Conservation (phyloP, 2,888 invertebrate genomes). For the Tetranychus piercei region DNA sequence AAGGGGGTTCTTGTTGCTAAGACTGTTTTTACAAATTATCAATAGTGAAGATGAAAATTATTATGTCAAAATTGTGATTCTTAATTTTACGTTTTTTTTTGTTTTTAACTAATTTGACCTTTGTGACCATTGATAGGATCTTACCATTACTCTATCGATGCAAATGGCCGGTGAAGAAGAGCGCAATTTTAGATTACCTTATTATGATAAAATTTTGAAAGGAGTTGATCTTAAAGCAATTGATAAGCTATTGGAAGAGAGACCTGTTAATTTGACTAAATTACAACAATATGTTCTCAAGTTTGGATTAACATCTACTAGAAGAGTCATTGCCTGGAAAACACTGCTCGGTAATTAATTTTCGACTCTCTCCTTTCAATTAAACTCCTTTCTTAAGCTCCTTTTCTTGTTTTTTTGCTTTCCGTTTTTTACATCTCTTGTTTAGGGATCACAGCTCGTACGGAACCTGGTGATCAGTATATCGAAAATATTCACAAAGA, state of each 20-base stretch:
- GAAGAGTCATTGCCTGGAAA: neutral
- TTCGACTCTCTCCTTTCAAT: neutral
- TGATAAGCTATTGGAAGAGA: slow-evolving; percentile 8
- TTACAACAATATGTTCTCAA: neutral
- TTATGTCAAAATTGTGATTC: too few species aligned
- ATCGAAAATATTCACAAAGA: neutral
- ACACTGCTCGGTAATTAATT: slow-evolving; percentile 3
- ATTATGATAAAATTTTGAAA: slow-evolving; percentile 4
- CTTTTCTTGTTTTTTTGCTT: neutral
- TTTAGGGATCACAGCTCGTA: neutral
- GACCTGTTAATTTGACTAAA: neutral
- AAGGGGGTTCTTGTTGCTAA: too few species aligned
- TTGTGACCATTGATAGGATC: neutral
- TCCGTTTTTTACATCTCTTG: neutral
- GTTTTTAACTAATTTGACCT: too few species aligned
- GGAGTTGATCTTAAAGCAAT: slow-evolving; percentile 4
- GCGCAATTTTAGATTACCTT: slow-evolving; percentile 3
- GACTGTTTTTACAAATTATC: too few species aligned
- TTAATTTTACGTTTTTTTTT: too few species aligned
- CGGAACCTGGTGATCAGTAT: neutral
- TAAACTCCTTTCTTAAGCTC: neutral
- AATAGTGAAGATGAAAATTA: too few species aligned
- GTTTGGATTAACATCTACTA: neutral
- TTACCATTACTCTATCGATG: neutral
- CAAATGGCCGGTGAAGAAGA: slow-evolving; percentile 7